Evolutionary conservation across 2,113 vertebrate genomes (phyloP), one percentile per base, ranked within the genome.

Genomic region (Lota lota): DNA sequence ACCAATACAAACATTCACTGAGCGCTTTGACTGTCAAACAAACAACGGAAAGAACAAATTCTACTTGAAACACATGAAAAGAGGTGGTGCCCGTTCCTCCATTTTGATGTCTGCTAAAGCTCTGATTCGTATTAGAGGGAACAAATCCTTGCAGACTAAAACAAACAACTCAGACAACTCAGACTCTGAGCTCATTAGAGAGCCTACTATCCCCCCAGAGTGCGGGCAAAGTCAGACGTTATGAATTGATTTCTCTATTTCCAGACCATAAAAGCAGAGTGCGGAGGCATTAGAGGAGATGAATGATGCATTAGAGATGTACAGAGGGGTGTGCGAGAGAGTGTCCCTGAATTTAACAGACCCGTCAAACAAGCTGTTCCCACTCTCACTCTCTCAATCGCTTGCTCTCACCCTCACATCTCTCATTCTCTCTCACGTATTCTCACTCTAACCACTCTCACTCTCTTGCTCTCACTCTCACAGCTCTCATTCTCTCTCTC

Each of bases 301-400:
- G 78, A 82, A 82, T 15, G 58, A 53, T 69, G 69, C 66, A 60
- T 80, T 70, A 63, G 72, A 80, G 76, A 80, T 77, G 63, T 53
- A 68, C 75, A 36, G 59, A 74, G 56, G 65, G 72, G 22, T 57
- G 40, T 47, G 40, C 2, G 40, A 12, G 67, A 66, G 72, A 63
- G 54, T 47, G 79, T 64, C 67, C 59, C 1, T 80, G 83, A 81
- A 85, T 86, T 79, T 87, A 89, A 79, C 71, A 69, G 79, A 76
- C 70, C 69, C 79, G 85, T 82, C 85, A 69, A 84, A 83, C 83
- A 87, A 84, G 81, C 83, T 85, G 84, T 88, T 88, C 83, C 86
- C 83, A 51, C 76, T 78, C 66, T 61, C 56, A 1, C 72, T 63
- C 61, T 51, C 68, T 62, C 1, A 71, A 63, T 68, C 2, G 7